A percentile compares a stretch with the other conserved stretches of the same genome.
These are phyloP conservation scores for Drosophila malerkotliana DNA, from an alignment of 1,140 invertebrate species.

Conservation along the genomic window DNA sequence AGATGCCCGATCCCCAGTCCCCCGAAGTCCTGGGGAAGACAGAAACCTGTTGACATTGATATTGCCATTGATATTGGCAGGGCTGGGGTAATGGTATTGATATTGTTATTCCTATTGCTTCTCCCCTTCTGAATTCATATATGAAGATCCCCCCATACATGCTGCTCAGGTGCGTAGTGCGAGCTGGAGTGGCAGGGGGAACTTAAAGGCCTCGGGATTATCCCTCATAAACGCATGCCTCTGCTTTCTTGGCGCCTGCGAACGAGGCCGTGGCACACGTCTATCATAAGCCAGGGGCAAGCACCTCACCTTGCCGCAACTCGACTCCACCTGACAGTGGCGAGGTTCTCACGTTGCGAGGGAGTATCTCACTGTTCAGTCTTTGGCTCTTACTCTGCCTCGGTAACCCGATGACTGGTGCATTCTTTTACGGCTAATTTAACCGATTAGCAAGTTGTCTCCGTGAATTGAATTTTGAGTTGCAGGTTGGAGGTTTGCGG, in stretches of 20 bases:
- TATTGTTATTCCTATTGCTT: slow-evolving; percentile 62
- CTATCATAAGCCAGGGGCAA: slow-evolving; percentile 63
- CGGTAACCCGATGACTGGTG: slow-evolving; percentile 71
- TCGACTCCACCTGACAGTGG: slow-evolving; percentile 34
- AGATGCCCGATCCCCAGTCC: slow-evolving; percentile 27
- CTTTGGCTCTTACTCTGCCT: slow-evolving; percentile 1
- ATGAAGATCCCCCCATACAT: background rate
- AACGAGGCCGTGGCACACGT: slow-evolving; percentile 67
- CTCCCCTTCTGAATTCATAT: slow-evolving; percentile 18
- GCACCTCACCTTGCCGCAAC: slow-evolving; percentile 2
- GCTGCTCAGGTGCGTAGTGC: slow-evolving; percentile 32
- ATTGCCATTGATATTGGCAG: slow-evolving; percentile 55
- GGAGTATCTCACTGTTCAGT: slow-evolving; percentile 44
- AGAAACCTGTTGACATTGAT: slow-evolving; percentile 76
- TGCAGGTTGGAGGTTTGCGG: slow-evolving; percentile 31
- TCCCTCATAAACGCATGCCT: slow-evolving; percentile 2
- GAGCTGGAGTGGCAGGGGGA: slow-evolving; percentile 15
- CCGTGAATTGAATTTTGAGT: slow-evolving; percentile 56
- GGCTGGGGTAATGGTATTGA: slow-evolving; percentile 64
- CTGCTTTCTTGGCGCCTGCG: slow-evolving; percentile 3
- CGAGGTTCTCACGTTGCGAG: slow-evolving; percentile 74
- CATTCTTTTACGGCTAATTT: slow-evolving; percentile 80
- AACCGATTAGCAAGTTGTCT: slow-evolving; percentile 75
- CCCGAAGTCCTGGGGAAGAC: slow-evolving; percentile 7
- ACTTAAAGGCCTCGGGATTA: background rate